Percentiles rank a stretch among this genome's conserved stretches.
These are phyloP conservation scores for Struthio camelus DNA, from an alignment of 2,113 vertebrate species.

Conservation along the genomic window DNA sequence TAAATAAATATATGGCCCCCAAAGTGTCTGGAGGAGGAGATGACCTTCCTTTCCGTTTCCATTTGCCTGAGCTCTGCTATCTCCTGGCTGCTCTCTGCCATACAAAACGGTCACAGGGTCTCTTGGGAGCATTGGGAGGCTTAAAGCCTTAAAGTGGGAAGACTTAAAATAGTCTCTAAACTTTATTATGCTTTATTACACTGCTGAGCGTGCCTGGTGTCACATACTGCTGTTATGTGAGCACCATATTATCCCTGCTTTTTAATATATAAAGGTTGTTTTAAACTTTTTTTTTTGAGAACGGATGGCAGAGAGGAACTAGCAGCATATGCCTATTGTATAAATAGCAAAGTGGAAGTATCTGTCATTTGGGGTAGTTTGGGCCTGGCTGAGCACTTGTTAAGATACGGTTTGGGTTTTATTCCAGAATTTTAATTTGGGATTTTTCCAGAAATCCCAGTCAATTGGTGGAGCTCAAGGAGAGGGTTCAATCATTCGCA, in stretches of 20 bases:
- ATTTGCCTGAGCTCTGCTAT: background rate
- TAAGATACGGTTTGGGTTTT: background rate
- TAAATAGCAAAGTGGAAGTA: conserved; percentile 34
- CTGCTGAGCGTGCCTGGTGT: background rate
- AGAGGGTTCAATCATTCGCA: background rate
- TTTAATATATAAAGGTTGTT: background rate
- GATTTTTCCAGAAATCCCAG: background rate
- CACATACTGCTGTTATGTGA: background rate
- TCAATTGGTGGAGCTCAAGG: background rate
- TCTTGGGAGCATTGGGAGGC: background rate
- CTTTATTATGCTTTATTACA: background rate
- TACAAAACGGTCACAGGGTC: background rate
- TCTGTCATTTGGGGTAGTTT: conserved; percentile 1
- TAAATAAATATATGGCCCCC: background rate
- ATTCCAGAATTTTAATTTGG: background rate
- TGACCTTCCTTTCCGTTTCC: background rate
- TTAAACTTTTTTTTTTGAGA: background rate
- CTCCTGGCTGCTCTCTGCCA: background rate
- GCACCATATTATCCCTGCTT: background rate
- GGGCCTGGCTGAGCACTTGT: background rate
- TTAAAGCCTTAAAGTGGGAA: background rate
- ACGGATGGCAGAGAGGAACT: background rate
- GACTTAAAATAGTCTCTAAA: background rate
- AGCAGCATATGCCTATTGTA: conserved; percentile 2
- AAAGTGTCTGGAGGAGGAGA: background rate